Percentiles rank a stretch among this genome's conserved stretches.
These are phyloP conservation scores for Chionomys nivalis DNA, from an alignment of 2,113 vertebrate species.

Conservation along the genomic window DNA sequence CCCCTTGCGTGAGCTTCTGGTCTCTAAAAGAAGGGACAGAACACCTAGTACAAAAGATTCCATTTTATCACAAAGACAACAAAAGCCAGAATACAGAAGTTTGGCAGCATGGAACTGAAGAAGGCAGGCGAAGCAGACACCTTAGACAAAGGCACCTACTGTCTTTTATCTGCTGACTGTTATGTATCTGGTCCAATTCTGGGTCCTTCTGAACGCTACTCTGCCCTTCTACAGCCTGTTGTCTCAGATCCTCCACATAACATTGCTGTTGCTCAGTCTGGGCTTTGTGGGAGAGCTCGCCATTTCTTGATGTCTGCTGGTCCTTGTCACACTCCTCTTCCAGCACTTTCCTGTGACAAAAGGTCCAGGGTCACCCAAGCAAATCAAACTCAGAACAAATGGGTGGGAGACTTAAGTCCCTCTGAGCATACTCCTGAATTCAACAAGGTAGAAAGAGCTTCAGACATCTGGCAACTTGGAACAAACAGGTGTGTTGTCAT, in stretches of 20 bases:
- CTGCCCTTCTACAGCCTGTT: constrained; percentile 90
- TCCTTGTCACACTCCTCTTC: constrained; percentile 76
- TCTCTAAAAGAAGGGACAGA: constrained; percentile 57
- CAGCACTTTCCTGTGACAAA: constrained; percentile 78
- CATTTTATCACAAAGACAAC: constrained; percentile 43
- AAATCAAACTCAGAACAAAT: constrained; percentile 41
- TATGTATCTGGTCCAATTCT: constrained; percentile 88
- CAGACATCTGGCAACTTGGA: constrained; percentile 5
- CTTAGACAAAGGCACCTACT: constrained; percentile 84
- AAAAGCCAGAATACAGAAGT: constrained; percentile 50
- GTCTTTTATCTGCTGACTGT: constrained; percentile 88
- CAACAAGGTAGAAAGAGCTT: constrained; percentile 24
- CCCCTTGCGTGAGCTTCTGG: background rate
- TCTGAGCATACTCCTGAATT: background rate
- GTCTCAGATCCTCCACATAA: constrained; percentile 89
- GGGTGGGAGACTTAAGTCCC: background rate
- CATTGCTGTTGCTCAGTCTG: constrained; percentile 86
- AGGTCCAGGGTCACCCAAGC: constrained; percentile 59
- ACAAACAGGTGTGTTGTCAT: constrained; percentile 62
- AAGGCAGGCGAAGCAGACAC: background rate
- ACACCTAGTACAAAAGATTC: constrained; percentile 53
- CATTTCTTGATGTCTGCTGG: constrained; percentile 74
- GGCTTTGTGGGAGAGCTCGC: constrained; percentile 78
- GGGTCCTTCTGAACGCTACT: constrained; percentile 89
- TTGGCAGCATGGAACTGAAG: background rate